Evolutionary conservation across 2,113 vertebrate species (phyloP), one percentile per base, ranked within the genome.

Genomic region (Kryptolebias marmoratus): DNA sequence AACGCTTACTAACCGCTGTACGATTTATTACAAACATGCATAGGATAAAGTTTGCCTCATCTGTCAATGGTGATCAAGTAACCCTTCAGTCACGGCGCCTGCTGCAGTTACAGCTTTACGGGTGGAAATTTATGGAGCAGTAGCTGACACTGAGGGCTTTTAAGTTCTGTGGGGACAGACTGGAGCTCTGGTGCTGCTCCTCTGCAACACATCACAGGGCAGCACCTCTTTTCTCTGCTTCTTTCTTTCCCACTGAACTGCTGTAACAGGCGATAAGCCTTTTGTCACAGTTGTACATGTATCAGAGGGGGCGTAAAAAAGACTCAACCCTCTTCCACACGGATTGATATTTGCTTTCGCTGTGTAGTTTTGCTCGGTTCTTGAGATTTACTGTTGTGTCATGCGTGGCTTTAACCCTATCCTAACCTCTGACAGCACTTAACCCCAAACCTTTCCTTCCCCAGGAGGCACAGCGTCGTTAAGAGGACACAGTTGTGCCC

Each of bases 341-440:
- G 81, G 64, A 81, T 45, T 71, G 74, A 66, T 67, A 65, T 80
- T 80, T 71, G 55, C 68, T 74, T 73, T 79, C 70, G 69, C 65
- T 72, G 63, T 80, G 62, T 76, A 75, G 79, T 68, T 36, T 57
- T 62, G 66, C 76, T 82, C 63, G 72, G 73, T 79, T 76, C 39
- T 18, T 74, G 65, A 84, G 81, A 92, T 90, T 90, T 89, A 90
- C 65, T 61, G 73, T 62, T 75, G 68, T 44, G 47, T 76, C 71
- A 77, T 27, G 75, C 59, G 0, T 64, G 65, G 77, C 80, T 73
- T 81, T 81, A 74, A 86, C 85, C 69, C 42, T 75, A 64, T 73
- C 64, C 74, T 81, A 32, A 90, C 85, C 82, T 84, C 66, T 80
- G 79, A 73, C 81, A 64, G 71, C 79, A 85, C 82, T 89, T 89